phyloP scores from a whole-genome alignment of 2,113 vertebrate genomes.

The Recurvirostra avosetta region DNA sequence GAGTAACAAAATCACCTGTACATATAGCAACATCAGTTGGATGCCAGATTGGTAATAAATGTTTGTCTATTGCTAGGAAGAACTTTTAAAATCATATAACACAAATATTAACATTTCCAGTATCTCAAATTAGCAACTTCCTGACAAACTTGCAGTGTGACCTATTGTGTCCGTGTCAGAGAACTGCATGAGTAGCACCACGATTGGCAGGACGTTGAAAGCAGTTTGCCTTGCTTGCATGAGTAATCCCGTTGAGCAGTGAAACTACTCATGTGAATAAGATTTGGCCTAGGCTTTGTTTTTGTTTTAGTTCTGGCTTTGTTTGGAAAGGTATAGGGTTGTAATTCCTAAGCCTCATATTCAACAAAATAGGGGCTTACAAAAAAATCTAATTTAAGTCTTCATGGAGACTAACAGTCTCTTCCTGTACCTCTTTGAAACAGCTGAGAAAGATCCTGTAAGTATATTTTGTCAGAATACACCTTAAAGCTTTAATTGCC shows the following conservation, averaged over 20 bases:
- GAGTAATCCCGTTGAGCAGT: not conserved
- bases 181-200: not conserved
- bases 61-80: not conserved
- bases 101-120: not conserved
- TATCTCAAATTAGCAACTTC: not conserved
- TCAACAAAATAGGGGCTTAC: constrained; percentile 22
- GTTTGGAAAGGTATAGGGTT: constrained; percentile 41
- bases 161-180: not conserved
- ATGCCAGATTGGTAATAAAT: not conserved
- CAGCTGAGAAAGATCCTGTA: not conserved
- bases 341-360: not conserved
- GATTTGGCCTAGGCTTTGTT: constrained; percentile 39
- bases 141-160: not conserved
- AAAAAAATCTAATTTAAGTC: constrained; percentile 13
- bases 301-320: constrained; percentile 50
- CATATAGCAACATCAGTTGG: not conserved
- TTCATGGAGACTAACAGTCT: constrained; percentile 17
- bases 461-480: not conserved
- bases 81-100: not conserved
- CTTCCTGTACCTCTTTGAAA: not conserved
- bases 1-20: not conserved
- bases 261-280: constrained; percentile 10
- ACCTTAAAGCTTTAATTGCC: not conserved
- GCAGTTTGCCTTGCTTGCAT: constrained; percentile 12
- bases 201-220: not conserved